phyloP scores from a whole-genome alignment of 2,113 vertebrate genomes.

The Rostratula benghalensis region DNA sequence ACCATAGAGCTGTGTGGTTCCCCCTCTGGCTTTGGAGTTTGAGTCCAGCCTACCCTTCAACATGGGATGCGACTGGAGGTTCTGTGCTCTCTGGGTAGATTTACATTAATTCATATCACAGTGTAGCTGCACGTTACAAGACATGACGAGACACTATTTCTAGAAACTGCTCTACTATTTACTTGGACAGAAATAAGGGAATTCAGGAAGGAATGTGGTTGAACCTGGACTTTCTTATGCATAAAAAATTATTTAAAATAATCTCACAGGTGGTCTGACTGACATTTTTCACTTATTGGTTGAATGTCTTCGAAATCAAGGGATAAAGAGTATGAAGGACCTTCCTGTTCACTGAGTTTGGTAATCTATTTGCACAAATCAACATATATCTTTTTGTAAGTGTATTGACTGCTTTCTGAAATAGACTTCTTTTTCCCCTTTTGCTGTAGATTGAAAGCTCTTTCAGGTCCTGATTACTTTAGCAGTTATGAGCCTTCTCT shows the following conservation, averaged over 20 bases:
- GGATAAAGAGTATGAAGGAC: not conserved
- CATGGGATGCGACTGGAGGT: not conserved
- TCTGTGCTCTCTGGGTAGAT: not conserved
- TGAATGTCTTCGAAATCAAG: not conserved
- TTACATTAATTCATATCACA: conserved; percentile 1
- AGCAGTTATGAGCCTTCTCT: not conserved
- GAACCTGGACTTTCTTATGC: not conserved
- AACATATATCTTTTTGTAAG: not conserved
- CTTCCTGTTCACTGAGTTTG: not conserved
- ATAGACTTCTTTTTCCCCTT: not conserved
- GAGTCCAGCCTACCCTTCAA: not conserved
- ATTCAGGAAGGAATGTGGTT: not conserved
- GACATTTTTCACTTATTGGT: not conserved
- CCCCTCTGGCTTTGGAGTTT: not conserved
- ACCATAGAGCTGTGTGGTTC: not conserved
- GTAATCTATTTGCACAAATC: not conserved
- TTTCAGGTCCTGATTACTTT: not conserved
- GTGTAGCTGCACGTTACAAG: not conserved
- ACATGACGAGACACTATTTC: not conserved
- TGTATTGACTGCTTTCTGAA: not conserved
- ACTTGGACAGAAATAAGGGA: not conserved
- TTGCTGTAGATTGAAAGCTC: not conserved
- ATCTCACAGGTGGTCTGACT: not conserved
- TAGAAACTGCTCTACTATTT: not conserved
- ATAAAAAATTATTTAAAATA: not conserved